A percentile compares a stretch with the other conserved stretches of the same genome.
phyloP scores from a whole-genome alignment of 2,888 invertebrate genomes.

The Amblyjoppa fuscipennis region DNA sequence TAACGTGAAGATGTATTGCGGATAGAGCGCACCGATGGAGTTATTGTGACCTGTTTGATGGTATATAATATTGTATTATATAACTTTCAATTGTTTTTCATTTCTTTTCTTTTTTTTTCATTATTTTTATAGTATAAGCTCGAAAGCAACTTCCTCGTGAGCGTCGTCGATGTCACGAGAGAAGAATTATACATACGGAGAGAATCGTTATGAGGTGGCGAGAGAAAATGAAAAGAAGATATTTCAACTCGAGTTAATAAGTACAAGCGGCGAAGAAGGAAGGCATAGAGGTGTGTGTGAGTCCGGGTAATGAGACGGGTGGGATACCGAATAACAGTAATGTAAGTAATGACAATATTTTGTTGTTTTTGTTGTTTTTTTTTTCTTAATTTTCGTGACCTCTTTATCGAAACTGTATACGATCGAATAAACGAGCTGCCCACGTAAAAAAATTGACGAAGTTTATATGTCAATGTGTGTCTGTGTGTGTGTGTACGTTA shows the following conservation, averaged over 20 bases:
- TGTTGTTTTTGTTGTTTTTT: background rate
- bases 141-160: constrained; percentile 77
- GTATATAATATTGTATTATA: constrained; percentile 71
- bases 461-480: constrained; percentile 70
- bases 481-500: constrained; percentile 28
- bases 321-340: background rate
- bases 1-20: constrained; percentile 64
- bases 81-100: constrained; percentile 74
- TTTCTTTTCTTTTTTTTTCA: constrained; percentile 60
- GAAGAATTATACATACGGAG: constrained; percentile 46
- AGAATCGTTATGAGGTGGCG: constrained; percentile 34
- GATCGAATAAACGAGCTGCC: constrained; percentile 73
- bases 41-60: constrained; percentile 68
- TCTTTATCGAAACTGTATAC: constrained; percentile 32
- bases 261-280: constrained; percentile 51
- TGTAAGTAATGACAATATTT: constrained; percentile 28
- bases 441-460: constrained; percentile 81
- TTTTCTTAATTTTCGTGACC: constrained; percentile 67
- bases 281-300: background rate
- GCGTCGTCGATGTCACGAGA: constrained; percentile 51
- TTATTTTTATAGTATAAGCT: constrained; percentile 78
- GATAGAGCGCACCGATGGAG: constrained; percentile 70
- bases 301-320: background rate
- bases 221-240: constrained; percentile 28
- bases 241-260: constrained; percentile 41